Base-by-base conservation (phyloP, 1,140 invertebrate species). In the Trialeurodes vaporariorum region DNA sequence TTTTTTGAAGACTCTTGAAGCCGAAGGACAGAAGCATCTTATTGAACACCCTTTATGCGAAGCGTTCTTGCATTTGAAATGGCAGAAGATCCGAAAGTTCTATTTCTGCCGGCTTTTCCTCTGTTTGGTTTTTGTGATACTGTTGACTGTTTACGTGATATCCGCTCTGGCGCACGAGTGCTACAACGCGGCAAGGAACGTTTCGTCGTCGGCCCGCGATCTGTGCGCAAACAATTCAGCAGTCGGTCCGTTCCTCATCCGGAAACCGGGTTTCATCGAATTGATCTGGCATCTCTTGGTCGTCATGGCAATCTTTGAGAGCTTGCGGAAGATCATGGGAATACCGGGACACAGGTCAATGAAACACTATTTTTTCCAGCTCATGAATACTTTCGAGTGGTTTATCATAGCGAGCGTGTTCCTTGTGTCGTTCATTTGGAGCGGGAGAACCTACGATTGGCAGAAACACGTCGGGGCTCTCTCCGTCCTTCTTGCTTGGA, bases 11-110 rank as follows among this genome's bases (percentile, higher is more conserved):
- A 91, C 88, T 0, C 88, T 92, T 65, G 87, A 92, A 1, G 88
- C 90, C 65, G 89, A 91, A 76, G 89, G 90, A 0, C 90, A 92
- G 73, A 91, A 91, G 71, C 87, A 91, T 74, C 86, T 93, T 21
- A 75, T 93, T 0, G 81, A 90, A 64, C 91, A 93, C 81, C 91
- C 91, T 0, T 74, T 93, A 0, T 92, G 90, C 72, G 88, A 89
- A 2, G 89, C 90, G 0, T 93, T 93, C 76, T 76, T 93, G 0
- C 86, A 92, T 73, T 83, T 92, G 21, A 92, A 93, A 76, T 94
- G 91, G 91, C 86, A 91, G 71, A 92, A 92, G 76, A 92, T 94
- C 70, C 81, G 90, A n/a, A 90, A 90, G 76, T 92, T 91, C 74
- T 93, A 93, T 73, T 86, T 91, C 5, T 88, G 86, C 0, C 81